These are phyloP conservation scores for Lamellibrachia luymesi DNA, from an alignment of 1,140 invertebrate species.

Conservation along the genomic window DNA sequence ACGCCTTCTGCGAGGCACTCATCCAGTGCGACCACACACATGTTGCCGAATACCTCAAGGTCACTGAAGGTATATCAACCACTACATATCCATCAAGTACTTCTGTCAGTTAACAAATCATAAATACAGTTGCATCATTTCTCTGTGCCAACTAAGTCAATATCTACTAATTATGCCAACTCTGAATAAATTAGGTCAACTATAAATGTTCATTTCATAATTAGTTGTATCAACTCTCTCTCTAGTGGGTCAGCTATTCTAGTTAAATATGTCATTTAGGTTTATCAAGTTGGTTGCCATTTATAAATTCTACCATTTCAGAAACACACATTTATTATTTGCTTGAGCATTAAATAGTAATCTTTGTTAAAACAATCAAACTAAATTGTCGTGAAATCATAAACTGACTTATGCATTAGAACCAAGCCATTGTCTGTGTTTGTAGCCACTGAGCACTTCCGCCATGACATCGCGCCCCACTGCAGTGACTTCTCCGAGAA, in stretches of 20 bases:
- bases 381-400: no score
- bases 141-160: neutral
- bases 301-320: neutral
- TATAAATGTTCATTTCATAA: neutral
- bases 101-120: neutral
- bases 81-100: neutral
- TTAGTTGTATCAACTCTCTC: neutral
- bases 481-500: conserved; percentile 7
- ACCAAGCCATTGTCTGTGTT: neutral
- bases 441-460: conserved; percentile 17
- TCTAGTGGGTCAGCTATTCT: neutral
- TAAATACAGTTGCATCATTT: neutral
- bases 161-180: neutral
- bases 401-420: neutral
- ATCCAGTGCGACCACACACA: conserved; percentile 19
- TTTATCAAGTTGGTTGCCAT: neutral
- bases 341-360: no score
- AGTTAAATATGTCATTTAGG: neutral
- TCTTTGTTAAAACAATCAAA: no score
- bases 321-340: no score
- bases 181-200: neutral
- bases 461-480: conserved; percentile 6
- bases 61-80: conserved; percentile 8
- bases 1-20: conserved; percentile 15
- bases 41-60: conserved; percentile 18